Percentiles rank a stretch among this genome's conserved stretches.
Evolutionary conservation across 92 coral and sea anemone genomes (phyloP).

Genomic region (Epizoanthus fatuus): DNA sequence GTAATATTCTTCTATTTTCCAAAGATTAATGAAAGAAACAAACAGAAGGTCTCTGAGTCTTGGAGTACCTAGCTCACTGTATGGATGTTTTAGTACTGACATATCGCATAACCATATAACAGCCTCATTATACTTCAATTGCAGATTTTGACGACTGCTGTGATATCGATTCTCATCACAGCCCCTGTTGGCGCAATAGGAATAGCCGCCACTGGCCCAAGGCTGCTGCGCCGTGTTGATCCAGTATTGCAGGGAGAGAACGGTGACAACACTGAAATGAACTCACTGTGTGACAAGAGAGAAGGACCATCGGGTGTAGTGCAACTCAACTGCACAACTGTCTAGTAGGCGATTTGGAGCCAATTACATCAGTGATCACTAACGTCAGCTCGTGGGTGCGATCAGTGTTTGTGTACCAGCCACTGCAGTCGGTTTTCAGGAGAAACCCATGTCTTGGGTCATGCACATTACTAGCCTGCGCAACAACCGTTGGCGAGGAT

Average conservation of each 20-base stretch:
- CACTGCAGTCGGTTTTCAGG: too few relatives aligned
- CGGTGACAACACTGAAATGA: conserved; percentile 8
- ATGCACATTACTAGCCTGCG: too few relatives aligned
- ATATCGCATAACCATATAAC: neutral
- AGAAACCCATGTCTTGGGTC: too few relatives aligned
- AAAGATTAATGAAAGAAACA: neutral
- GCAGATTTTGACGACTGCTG: conserved; percentile 96
- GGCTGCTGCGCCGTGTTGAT: conserved; percentile 71
- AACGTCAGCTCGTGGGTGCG: too few relatives aligned
- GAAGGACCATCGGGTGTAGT: neutral
- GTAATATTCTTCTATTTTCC: too few relatives aligned
- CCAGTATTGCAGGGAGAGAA: conserved; percentile 19
- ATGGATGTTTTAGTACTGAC: too few relatives aligned
- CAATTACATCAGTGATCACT: too few relatives aligned
- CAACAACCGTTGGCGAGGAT: too few relatives aligned
- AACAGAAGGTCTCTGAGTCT: neutral
- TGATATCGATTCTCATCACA: conserved; percentile 91
- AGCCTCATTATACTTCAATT: neutral
- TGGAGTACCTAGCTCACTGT: too few relatives aligned
- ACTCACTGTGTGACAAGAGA: neutral
- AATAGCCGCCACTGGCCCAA: conserved; percentile 86
- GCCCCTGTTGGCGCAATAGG: conserved; percentile 97
- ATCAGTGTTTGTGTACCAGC: too few relatives aligned
- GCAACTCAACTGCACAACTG: neutral
- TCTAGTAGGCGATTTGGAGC: neutral